Conservation (phyloP, 30 jellyfish, hydroid and myxozoan genomes). For the Nemopilema nomurai region DNA sequence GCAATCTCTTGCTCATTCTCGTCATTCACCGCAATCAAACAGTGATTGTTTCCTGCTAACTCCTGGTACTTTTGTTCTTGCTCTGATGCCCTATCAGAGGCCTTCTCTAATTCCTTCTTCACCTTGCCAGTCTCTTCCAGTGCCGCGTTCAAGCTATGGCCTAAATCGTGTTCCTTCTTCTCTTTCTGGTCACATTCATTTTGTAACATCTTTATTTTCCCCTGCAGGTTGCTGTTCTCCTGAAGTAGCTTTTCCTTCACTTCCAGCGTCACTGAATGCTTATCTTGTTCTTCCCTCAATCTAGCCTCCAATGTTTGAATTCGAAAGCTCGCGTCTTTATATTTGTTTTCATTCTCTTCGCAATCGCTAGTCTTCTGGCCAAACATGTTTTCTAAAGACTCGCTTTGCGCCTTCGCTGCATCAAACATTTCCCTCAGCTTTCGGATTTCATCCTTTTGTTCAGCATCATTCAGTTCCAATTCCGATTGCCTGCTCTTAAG, state of each 20-base stretch:
- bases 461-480: not conserved
- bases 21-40: not conserved
- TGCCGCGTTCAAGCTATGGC: not conserved
- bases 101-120: not conserved
- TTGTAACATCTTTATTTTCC: not conserved
- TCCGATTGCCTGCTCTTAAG: not conserved
- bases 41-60: not conserved
- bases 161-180: not conserved
- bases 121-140: not conserved
- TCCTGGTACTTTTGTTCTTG: not conserved
- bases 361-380: not conserved
- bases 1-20: slow-evolving; percentile 9
- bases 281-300: not conserved
- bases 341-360: not conserved
- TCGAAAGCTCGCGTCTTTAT: not conserved
- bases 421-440: slow-evolving; percentile 7
- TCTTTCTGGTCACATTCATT: not conserved
- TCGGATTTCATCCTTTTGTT: slow-evolving; percentile 6
- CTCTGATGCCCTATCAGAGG: not conserved
- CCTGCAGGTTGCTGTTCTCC: not conserved
- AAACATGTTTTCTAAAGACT: not conserved
- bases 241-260: not conserved
- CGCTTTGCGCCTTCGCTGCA: slow-evolving; percentile 10
- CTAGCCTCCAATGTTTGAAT: not conserved
- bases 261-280: not conserved